Evolutionary conservation across 2,888 invertebrate genomes (phyloP), one percentile per base, ranked within the genome.

Genomic region (Belgica antarctica): DNA sequence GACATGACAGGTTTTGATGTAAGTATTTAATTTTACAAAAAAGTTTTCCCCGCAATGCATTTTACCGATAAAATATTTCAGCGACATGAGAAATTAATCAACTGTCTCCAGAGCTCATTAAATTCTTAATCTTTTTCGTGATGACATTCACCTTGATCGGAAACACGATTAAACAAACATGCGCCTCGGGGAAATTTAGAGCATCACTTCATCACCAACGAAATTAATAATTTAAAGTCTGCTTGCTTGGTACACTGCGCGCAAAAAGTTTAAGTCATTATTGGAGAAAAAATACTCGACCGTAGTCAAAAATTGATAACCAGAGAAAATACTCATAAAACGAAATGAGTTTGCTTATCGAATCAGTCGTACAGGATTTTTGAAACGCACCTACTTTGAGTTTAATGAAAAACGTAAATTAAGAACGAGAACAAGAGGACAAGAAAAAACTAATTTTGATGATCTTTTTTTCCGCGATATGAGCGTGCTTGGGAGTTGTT

Each of bases 131-230:
- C 41, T 41, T 41, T 15, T 41, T 15, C 12, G 10, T 2, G n/a
- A 62, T 62, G n/a, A 36, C 1, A 28, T 61, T 25, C 28, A 61
- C 12, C 31, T 61, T 28, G 28, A 27, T 66, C 66, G n/a, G 46
- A 46, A 52, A 66, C 46, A 27, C 66, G 66, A 66, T 66, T 66
- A 66, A 66, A 66, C 66, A 66, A 66, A 66, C 66, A 66, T 66
- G 66, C 34, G n/a, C 15, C 47, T 66, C 17, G 36, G 19, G 47
- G 47, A 27, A n/a, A 47, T 47, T 52, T 52, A 15, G 62, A 17
- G 31, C 62, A 63, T 63, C 46, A 17, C 63, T 63, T 63, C 36
- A 63, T 63, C 34, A 24, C 63, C 41, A 41, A 24, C 24, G 17
- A 61, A 28, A 27, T 61, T 25, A 17, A 61, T n/a, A n/a, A n/a